These are phyloP conservation scores for Yponomeuta malinellus DNA, from an alignment of 2,888 invertebrate species.

Conservation along the genomic window DNA sequence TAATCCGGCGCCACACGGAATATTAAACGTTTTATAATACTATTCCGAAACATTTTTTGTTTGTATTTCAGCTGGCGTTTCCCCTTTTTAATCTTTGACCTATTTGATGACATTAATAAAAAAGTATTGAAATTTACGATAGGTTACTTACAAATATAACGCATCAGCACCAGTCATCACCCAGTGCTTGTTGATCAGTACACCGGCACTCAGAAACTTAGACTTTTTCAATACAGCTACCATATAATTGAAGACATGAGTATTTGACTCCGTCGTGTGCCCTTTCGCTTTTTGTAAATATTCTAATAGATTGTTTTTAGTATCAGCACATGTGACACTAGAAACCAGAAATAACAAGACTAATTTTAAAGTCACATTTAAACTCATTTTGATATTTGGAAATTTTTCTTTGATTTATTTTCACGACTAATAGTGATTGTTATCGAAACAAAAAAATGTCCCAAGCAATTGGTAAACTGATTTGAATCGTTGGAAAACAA, in stretches of 20 bases:
- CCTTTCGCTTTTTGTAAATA: neutral
- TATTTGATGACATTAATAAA: neutral
- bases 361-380: neutral
- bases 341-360: neutral
- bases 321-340: neutral
- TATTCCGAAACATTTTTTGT: too few species aligned
- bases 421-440: too few species aligned
- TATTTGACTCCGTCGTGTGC: conserved; percentile 12
- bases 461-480: neutral
- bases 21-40: neutral
- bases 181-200: conserved; percentile 51
- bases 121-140: neutral
- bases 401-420: neutral
- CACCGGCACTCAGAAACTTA: conserved; percentile 49
- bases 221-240: conserved; percentile 48
- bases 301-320: neutral
- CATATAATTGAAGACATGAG: conserved; percentile 48
- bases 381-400: neutral
- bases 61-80: too few species aligned
- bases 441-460: too few species aligned
- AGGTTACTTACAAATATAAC: conserved; percentile 44
- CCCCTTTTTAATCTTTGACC: neutral
- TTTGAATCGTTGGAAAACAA: neutral
- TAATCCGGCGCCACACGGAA: too few species aligned
- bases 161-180: conserved; percentile 54